A percentile compares a stretch with the other conserved stretches of the same genome.
Evolutionary conservation across 92 coral and sea anemone species (phyloP).

Genomic region (Desmophyllum pertusum): DNA sequence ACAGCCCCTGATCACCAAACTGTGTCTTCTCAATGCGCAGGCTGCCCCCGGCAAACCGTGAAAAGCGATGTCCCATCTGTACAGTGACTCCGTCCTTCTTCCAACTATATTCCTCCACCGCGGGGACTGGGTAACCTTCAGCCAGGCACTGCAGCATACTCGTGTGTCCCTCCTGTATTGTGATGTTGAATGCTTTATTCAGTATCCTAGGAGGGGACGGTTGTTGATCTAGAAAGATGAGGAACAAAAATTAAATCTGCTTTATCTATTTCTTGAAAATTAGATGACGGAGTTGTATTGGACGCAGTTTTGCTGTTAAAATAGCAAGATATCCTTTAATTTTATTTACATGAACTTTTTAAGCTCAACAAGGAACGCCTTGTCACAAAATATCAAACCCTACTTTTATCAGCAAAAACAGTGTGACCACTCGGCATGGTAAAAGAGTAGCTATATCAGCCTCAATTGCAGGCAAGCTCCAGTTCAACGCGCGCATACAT

Average conservation of each 20-base stretch:
- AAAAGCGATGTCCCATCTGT: slow-evolving; percentile 70
- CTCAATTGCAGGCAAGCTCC: too few relatives aligned
- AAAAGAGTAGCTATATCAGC: too few relatives aligned
- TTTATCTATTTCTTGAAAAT: background rate
- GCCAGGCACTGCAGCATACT: slow-evolving; percentile 86
- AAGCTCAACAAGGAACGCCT: too few relatives aligned
- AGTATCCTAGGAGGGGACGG: slow-evolving; percentile 57
- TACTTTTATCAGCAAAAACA: too few relatives aligned
- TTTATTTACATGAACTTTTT: too few relatives aligned
- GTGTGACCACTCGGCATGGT: too few relatives aligned
- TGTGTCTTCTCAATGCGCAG: slow-evolving; percentile 68
- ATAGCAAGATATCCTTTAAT: too few relatives aligned
- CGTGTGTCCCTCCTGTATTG: slow-evolving; percentile 65
- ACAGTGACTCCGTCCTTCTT: slow-evolving; percentile 62
- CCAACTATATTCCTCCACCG: slow-evolving; percentile 77
- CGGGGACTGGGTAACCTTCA: slow-evolving; percentile 77
- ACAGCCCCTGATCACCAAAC: slow-evolving; percentile 70
- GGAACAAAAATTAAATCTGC: background rate
- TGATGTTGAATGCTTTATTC: slow-evolving; percentile 59
- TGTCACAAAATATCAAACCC: too few relatives aligned
- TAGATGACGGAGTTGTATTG: too few relatives aligned
- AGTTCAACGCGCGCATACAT: too few relatives aligned
- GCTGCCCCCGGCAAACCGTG: slow-evolving; percentile 83
- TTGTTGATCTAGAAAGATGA: background rate
- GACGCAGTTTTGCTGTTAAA: too few relatives aligned